These are phyloP conservation scores for Rhorus exstirpatorius DNA, from an alignment of 2,888 invertebrate genomes.

Conservation along the genomic window DNA sequence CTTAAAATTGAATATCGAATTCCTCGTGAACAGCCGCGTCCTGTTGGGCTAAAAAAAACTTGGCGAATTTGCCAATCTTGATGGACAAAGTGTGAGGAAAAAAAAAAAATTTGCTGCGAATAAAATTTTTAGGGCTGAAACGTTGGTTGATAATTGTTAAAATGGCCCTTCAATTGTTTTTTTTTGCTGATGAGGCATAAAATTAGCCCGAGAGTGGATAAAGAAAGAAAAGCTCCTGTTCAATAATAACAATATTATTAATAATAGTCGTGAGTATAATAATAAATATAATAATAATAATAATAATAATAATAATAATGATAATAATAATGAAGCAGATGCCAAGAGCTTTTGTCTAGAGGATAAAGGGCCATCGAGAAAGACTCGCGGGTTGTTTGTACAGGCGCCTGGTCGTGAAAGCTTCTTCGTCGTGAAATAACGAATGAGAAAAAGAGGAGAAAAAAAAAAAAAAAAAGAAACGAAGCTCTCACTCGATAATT, in stretches of 20 bases:
- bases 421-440: constrained; percentile 71
- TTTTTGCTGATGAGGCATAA: no score
- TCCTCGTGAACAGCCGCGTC: no score
- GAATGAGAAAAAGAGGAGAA: constrained; percentile 11
- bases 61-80: no score
- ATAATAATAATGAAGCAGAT: constrained; percentile 30
- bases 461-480: constrained; percentile 24
- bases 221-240: constrained; percentile 48
- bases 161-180: no score
- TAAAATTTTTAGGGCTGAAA: no score
- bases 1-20: no score
- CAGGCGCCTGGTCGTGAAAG: constrained; percentile 46
- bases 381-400: constrained; percentile 33
- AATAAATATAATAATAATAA: constrained; percentile 33
- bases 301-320: constrained; percentile 22
- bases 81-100: constrained; percentile 20
- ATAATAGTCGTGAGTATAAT: constrained; percentile 28
- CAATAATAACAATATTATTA: constrained; percentile 30
- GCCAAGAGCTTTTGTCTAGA: constrained; percentile 46
- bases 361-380: constrained; percentile 1
- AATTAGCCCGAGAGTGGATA: neutral
- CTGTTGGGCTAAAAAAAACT: no score
- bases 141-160: no score
- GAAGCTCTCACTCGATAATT: constrained; percentile 76
- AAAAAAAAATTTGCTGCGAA: constrained; percentile 43